phyloP scores from a whole-genome alignment of 1,140 invertebrate species.

The Panulirus ornatus region DNA sequence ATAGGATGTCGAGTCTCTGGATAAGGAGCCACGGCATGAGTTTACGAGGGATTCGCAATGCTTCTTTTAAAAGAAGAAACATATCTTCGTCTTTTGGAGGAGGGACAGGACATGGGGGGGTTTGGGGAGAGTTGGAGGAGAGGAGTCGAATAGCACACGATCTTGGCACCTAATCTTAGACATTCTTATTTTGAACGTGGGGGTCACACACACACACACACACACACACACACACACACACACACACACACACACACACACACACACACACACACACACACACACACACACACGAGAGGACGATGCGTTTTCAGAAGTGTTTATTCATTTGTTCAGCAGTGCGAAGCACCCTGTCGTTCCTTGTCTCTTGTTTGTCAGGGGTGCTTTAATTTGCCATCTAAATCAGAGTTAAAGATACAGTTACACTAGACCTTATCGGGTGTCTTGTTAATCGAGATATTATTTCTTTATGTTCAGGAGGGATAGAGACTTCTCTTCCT shows the following conservation, averaged over 20 bases:
- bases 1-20: constrained; percentile 34
- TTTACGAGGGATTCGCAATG: neutral
- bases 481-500: too few relatives aligned
- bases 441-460: too few relatives aligned
- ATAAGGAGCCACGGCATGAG: neutral
- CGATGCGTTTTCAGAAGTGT: too few relatives aligned
- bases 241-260: constrained; percentile 16
- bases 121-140: neutral
- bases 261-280: neutral
- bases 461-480: too few relatives aligned
- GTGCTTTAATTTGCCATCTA: neutral
- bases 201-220: constrained; percentile 29
- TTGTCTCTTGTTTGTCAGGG: too few relatives aligned
- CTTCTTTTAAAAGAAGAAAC: neutral
- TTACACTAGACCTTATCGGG: too few relatives aligned
- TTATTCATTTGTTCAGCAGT: too few relatives aligned
- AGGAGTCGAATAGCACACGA: neutral
- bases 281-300: neutral
- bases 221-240: constrained; percentile 36
- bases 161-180: neutral
- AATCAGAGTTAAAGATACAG: too few relatives aligned
- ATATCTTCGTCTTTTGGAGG: neutral
- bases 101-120: neutral
- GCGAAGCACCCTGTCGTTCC: too few relatives aligned
- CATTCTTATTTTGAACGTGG: neutral